These are phyloP conservation scores for Himalopsyche japonica DNA, from an alignment of 2,888 invertebrate genomes.

Conservation along the genomic window DNA sequence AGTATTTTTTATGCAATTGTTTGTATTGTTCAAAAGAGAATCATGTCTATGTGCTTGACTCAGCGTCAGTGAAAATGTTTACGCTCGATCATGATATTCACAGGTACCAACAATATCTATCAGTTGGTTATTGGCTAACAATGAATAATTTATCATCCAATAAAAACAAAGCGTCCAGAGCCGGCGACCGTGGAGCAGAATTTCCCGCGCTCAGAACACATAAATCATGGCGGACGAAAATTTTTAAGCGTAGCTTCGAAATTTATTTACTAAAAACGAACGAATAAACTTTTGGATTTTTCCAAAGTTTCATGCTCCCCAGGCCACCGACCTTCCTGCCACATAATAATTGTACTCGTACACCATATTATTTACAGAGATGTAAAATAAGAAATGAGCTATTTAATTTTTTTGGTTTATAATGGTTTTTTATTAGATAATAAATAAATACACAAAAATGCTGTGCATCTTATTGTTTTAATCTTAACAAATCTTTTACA, in stretches of 20 bases:
- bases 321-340: neutral
- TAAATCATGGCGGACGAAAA: slow-evolving; percentile 38
- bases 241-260: slow-evolving; percentile 33
- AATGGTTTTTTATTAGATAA: too few relatives aligned
- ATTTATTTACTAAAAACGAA: slow-evolving; percentile 40
- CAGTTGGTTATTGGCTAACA: slow-evolving; percentile 37
- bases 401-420: neutral
- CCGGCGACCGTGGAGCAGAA: slow-evolving; percentile 23
- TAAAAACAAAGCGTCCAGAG: slow-evolving; percentile 33
- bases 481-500: too few relatives aligned
- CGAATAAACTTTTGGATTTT: slow-evolving; percentile 31
- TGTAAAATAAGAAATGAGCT: neutral
- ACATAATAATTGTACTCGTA: neutral
- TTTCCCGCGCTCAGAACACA: slow-evolving; percentile 27
- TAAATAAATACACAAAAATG: too few relatives aligned
- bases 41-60: neutral
- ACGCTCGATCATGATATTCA: slow-evolving; percentile 15
- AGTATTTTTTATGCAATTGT: neutral
- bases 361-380: neutral
- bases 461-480: too few relatives aligned
- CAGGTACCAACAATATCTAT: slow-evolving; percentile 23
- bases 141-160: slow-evolving; percentile 41
- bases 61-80: slow-evolving; percentile 15
- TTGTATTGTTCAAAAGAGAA: neutral
- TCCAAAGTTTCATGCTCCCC: neutral